Evolutionary conservation across 2,888 invertebrate genomes (phyloP).

Genomic region (Drosophila mercatorum): DNA sequence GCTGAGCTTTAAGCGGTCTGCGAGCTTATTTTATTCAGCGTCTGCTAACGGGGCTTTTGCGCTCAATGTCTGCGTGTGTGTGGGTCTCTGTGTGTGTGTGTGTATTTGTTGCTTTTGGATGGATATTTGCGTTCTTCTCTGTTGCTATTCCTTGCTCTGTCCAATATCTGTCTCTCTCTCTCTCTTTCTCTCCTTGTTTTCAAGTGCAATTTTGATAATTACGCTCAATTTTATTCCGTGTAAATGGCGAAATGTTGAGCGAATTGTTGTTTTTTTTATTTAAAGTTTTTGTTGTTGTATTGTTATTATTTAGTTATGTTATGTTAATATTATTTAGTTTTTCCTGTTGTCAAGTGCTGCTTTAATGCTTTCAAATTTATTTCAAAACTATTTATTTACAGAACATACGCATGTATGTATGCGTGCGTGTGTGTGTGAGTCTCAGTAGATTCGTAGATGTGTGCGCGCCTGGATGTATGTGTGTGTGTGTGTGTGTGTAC

Average conservation of each 20-base stretch:
- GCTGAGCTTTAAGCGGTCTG: constrained; percentile 53
- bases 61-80: not conserved
- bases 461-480: not conserved
- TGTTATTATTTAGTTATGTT: constrained; percentile 19
- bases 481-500: not conserved
- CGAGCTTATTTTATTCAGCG: constrained; percentile 29
- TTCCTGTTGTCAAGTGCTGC: constrained; percentile 39
- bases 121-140: constrained; percentile 53
- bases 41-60: constrained; percentile 30
- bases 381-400: constrained; percentile 56
- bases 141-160: constrained; percentile 3
- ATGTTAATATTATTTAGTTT: constrained; percentile 7
- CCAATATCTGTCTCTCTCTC: not conserved
- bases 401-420: constrained; percentile 18
- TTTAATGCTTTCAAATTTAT: constrained; percentile 49
- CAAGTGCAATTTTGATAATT: constrained; percentile 56
- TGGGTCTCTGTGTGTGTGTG: not conserved
- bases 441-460: not conserved
- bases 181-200: constrained; percentile 9
- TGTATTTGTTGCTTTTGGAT: constrained; percentile 55
- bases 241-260: constrained; percentile 75
- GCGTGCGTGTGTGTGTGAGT: not conserved
- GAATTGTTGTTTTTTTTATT: constrained; percentile 9
- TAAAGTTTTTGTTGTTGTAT: constrained; percentile 12
- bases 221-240: constrained; percentile 65